phyloP scores from a whole-genome alignment of 2,113 vertebrate genomes.

The Hippolais icterina region DNA sequence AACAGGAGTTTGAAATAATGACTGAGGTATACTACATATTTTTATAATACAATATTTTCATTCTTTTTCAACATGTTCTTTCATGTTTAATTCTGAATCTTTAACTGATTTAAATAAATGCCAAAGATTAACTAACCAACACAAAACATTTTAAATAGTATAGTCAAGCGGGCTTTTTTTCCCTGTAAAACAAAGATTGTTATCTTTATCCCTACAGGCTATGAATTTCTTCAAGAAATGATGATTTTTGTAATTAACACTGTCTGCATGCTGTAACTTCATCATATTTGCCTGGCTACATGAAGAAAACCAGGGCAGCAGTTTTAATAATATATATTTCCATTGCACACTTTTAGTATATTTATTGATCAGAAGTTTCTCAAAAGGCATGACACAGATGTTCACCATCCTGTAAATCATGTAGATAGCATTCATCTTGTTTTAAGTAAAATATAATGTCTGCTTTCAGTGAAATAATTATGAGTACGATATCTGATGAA shows the following conservation, averaged over 20 bases:
- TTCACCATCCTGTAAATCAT: neutral
- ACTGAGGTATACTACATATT: neutral
- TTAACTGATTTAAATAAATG: constrained; percentile 1
- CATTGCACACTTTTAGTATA: neutral
- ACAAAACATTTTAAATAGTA: neutral
- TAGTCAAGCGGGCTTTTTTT: neutral
- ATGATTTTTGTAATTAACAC: constrained; percentile 27
- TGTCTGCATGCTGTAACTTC: neutral
- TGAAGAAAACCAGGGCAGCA: neutral
- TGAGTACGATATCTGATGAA: neutral
- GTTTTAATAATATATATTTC: constrained; percentile 8
- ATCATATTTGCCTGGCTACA: neutral
- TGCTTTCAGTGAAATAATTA: neutral
- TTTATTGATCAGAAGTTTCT: neutral
- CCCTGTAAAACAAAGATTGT: neutral
- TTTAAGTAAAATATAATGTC: neutral
- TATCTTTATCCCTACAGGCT: neutral
- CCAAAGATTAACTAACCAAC: neutral
- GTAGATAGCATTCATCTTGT: neutral
- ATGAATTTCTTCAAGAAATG: neutral
- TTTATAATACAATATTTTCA: neutral
- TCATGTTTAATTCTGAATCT: neutral
- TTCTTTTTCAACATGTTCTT: neutral
- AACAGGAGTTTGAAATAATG: neutral
- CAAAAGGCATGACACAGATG: neutral